Evolutionary conservation across 1,140 invertebrate genomes (phyloP), one percentile per base, ranked within the genome.

Genomic region (Micrasema minimum): DNA sequence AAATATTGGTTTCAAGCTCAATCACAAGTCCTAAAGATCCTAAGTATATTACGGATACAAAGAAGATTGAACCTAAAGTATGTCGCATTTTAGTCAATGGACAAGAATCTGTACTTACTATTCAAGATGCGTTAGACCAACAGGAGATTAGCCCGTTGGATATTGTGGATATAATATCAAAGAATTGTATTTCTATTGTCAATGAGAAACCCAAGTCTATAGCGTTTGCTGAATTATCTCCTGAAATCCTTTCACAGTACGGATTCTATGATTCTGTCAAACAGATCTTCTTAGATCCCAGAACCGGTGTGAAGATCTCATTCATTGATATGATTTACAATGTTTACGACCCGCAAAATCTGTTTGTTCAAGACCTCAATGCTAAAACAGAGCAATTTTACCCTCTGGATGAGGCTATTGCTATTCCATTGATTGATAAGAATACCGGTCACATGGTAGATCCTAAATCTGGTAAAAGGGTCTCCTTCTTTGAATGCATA

Each of bases 401-500:
- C 51, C 82, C 90, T 2, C 81, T 96, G n/a, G 83, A 88, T 65
- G 88, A 91, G 78, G 94, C 94, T 4, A 85, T 96, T 18, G 86
- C 90, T 59, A 85, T 87, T 72, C 89, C 90, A 1, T 79, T 95
- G 16, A 87, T 96, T 57, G 91, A 96, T 81, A 87, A 88, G 78
- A 88, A 89, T 67, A 87, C 88, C 0, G 93, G 93, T 7, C 87
- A 93, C 75, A 91, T 96, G 88, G 88, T 95, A 3, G 92, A 97
- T 85, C 89, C 90, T 9, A 90, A 91, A 80, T 92, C 89, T 20
- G 93, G 93, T 7, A 90, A 91, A 78, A 87, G 89, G 57, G 87
- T 96, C 43, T 88, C 92, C 4, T 94, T 96, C 81, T 91, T 95
- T 81, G 92, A 96, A 78, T 95, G 94, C 71, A 87, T 96, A 38